A percentile compares a stretch with the other conserved stretches of the same genome.
phyloP scores from a whole-genome alignment of 2,797 vertebrate species.

The Heterohyrax brucei region DNA sequence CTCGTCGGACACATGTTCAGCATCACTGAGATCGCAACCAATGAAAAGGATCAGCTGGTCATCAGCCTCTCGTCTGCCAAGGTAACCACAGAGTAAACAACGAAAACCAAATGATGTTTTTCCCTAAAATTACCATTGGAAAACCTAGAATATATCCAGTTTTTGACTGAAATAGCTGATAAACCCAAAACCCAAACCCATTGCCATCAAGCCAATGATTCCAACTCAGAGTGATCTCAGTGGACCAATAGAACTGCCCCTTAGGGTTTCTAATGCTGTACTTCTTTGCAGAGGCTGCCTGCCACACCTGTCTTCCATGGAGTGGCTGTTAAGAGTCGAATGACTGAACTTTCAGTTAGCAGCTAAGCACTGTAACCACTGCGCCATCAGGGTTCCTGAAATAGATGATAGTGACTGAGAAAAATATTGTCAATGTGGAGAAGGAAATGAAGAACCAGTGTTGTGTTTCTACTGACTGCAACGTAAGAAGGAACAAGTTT shows the following conservation, averaged over 20 bases:
- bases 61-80: slow-evolving; percentile 91
- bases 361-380: too few relatives aligned
- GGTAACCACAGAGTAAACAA: slow-evolving; percentile 82
- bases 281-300: too few relatives aligned
- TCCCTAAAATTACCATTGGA: not conserved
- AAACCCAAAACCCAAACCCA: too few relatives aligned
- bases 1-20: slow-evolving; percentile 89
- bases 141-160: not conserved
- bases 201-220: too few relatives aligned
- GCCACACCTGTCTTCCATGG: too few relatives aligned
- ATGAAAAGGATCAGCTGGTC: slow-evolving; percentile 91
- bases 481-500: not conserved
- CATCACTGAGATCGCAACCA: slow-evolving; percentile 89
- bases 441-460: not conserved
- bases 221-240: too few relatives aligned
- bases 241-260: too few relatives aligned
- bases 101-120: not conserved
- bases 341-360: too few relatives aligned
- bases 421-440: not conserved
- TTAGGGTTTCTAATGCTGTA: too few relatives aligned
- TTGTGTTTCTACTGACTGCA: not conserved
- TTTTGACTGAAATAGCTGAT: not conserved
- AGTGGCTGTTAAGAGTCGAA: too few relatives aligned
- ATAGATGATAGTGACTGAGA: not conserved
- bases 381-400: not conserved